phyloP scores from a whole-genome alignment of 2,888 invertebrate species.

The Patella ulyssiponensis region DNA sequence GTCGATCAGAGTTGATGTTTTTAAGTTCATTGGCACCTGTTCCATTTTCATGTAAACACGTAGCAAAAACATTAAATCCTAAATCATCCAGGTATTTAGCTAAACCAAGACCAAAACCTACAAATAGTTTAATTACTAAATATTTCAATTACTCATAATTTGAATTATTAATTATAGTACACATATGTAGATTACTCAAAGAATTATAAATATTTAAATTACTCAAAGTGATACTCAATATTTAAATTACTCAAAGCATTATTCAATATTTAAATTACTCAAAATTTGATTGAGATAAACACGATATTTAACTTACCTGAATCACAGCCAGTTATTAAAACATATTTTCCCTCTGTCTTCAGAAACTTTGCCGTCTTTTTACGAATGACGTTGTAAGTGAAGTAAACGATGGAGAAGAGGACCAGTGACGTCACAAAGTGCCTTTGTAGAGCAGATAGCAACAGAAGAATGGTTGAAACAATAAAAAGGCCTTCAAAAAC shows the following conservation, averaged over 20 bases:
- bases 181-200: too few relatives aligned
- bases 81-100: conserved; percentile 41
- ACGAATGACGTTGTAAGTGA: background rate
- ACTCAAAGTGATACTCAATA: too few relatives aligned
- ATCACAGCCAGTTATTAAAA: conserved; percentile 49
- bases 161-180: too few relatives aligned
- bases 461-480: background rate
- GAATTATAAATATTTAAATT: too few relatives aligned
- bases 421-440: background rate
- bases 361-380: conserved; percentile 3
- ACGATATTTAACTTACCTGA: conserved; percentile 34
- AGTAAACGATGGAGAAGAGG: conserved; percentile 1
- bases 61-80: conserved; percentile 53
- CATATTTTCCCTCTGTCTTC: conserved; percentile 30
- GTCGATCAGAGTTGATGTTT: conserved; percentile 10
- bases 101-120: conserved; percentile 49
- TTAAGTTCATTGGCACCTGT: conserved; percentile 40
- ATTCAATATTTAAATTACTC: too few relatives aligned
- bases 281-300: background rate
- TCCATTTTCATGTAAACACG: conserved; percentile 42
- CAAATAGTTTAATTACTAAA: background rate
- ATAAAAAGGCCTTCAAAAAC: background rate
- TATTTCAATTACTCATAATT: too few relatives aligned
- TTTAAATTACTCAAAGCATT: too few relatives aligned
- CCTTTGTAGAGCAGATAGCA: background rate